Percentiles rank a stretch among this genome's conserved stretches.
Conservation (phyloP, 64 coral and sea anemone genomes). For the Hydrozoanthus tunicans region DNA sequence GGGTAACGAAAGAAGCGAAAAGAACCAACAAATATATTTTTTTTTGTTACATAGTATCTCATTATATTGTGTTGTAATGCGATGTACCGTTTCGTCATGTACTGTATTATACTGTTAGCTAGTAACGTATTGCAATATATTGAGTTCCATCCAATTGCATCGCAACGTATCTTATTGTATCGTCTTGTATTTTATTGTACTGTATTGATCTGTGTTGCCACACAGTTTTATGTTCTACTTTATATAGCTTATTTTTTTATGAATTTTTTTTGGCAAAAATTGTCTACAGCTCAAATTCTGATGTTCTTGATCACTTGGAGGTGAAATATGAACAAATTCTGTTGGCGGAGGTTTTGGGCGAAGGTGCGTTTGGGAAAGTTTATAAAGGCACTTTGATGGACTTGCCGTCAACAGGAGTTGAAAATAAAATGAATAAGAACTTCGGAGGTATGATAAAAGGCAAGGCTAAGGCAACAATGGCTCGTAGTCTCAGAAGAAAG, state of each 20-base stretch:
- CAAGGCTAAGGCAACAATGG: neutral
- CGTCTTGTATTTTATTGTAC: too few relatives aligned
- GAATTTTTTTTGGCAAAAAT: neutral
- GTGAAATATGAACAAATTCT: slow-evolving; percentile 36
- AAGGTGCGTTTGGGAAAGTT: slow-evolving; percentile 48
- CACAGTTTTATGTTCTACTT: neutral
- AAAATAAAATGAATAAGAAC: neutral
- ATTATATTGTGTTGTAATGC: too few relatives aligned
- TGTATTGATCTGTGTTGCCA: too few relatives aligned
- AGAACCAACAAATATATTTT: too few relatives aligned
- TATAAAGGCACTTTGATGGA: slow-evolving; percentile 25
- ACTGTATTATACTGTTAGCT: too few relatives aligned
- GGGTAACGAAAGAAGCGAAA: too few relatives aligned
- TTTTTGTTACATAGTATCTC: too few relatives aligned
- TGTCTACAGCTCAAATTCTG: neutral
- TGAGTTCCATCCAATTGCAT: too few relatives aligned
- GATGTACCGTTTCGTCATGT: too few relatives aligned
- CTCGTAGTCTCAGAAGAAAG: slow-evolving; percentile 10
- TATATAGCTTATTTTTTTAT: neutral
- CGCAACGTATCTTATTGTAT: too few relatives aligned
- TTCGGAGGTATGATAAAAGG: neutral
- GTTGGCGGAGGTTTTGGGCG: slow-evolving; percentile 38
- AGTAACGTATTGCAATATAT: too few relatives aligned
- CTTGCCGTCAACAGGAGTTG: neutral
- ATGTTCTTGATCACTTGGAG: slow-evolving; percentile 8